Evolutionary conservation across 35 echinoderm and acorn worm genomes (phyloP).

Genomic region (Amphiura filiformis): DNA sequence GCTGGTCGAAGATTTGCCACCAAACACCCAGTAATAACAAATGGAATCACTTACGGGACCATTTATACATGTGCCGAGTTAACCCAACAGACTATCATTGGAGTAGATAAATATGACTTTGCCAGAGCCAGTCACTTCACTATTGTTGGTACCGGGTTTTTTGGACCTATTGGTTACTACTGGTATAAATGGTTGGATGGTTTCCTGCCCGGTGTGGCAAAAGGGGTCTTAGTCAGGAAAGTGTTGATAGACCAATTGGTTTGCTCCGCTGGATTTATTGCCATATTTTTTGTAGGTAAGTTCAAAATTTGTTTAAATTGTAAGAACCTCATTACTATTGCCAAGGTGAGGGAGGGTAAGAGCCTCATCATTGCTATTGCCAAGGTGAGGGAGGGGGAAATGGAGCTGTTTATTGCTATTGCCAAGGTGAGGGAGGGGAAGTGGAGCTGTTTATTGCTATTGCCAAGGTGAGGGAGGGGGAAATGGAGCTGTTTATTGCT

Average conservation of each 20-base stretch:
- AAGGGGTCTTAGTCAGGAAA: conserved; percentile 21
- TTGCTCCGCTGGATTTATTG: conserved; percentile 20
- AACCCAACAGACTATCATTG: conserved; percentile 39
- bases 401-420: too few species aligned
- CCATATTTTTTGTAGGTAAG: conserved; percentile 43
- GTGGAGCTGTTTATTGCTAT: too few species aligned
- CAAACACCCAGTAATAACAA: conserved; percentile 24
- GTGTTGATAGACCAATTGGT: conserved; percentile 21
- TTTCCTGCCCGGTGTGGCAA: conserved; percentile 10
- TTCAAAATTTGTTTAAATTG: neutral
- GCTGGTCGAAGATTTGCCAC: conserved; percentile 6
- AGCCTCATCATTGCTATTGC: neutral
- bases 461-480: too few species aligned
- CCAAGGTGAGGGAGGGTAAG: neutral
- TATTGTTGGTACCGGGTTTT: conserved; percentile 22
- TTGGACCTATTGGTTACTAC: conserved; percentile 30
- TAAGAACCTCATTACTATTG: neutral
- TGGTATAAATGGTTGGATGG: conserved; percentile 47
- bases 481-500: too few species aligned
- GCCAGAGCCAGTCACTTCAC: conserved; percentile 9
- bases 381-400: too few species aligned
- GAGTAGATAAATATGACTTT: conserved; percentile 15
- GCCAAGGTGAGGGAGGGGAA: too few species aligned
- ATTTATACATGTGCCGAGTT: conserved; percentile 26
- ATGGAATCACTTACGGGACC: conserved; percentile 31